Evolutionary conservation across 2,797 vertebrate genomes (phyloP), one percentile per base, ranked within the genome.

Genomic region (Syngnathus acus): DNA sequence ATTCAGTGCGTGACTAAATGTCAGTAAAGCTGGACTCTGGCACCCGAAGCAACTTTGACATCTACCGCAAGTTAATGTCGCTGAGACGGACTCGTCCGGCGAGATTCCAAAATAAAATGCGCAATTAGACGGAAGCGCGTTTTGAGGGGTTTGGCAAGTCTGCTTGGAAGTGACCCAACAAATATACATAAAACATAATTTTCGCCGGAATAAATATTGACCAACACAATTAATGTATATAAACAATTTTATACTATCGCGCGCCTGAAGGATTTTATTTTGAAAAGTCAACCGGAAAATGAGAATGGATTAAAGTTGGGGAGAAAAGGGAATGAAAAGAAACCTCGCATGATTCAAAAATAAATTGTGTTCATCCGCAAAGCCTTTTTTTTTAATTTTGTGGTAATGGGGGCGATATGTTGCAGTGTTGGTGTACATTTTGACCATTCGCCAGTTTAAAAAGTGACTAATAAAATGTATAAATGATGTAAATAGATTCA

Each of bases 11-110:
- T 57, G 40, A 57, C 6, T 14, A 61, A 64, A 51, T 54, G 0
- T 43, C 0, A 1, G 1, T 50, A 69, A 74, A 62, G n/a, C 7
- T 70, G 78, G 71, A 84, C 80, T 84, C 50, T 70, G 66, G 55
- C 2, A 68, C 66, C 37, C 39, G 21, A 26, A 21, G 39, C 38
- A 43, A 40, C n/a, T 10, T 47, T 10, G 14, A 48, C 57, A 37
- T 32, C 19, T 26, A 32, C n/a, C 11, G 26, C 0, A 42, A 0
- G 6, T 5, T 4, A n/a, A 21, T 38, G 7, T 43, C 39, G 0
- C 2, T 19, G 10, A 17, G 23, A 45, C 0, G 0, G 0, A 54
- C 3, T 40, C 17, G 19, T 51, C 32, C 48, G 16, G 6, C 17
- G 19, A 39, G 5, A 45, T 13, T 62, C 23, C 40, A 43, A 62